A percentile compares a stretch with the other conserved stretches of the same genome.
Conservation (phyloP, 2,113 vertebrate genomes). For the Etia nguti region DNA sequence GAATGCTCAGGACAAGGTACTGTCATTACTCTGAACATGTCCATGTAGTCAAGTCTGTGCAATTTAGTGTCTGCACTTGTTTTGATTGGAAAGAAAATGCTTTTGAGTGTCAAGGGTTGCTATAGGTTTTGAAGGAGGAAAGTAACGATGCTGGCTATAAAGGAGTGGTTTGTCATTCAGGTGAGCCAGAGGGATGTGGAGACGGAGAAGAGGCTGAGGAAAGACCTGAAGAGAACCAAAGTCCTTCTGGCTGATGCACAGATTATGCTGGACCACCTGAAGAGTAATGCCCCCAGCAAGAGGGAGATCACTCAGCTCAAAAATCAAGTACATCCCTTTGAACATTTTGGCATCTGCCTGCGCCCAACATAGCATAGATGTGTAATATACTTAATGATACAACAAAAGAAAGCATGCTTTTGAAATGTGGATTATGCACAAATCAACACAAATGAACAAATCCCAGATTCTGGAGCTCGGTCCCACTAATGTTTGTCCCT, state of each 20-base stretch:
- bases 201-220: constrained; percentile 87
- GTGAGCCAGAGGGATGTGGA: constrained; percentile 89
- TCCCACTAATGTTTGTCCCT: not conserved
- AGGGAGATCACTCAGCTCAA: constrained; percentile 93
- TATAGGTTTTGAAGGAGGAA: not conserved
- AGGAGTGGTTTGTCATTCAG: constrained; percentile 61
- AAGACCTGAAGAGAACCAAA: constrained; percentile 96
- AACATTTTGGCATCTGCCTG: not conserved
- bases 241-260: constrained; percentile 92
- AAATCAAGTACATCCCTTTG: constrained; percentile 81
- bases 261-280: constrained; percentile 96
- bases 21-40: constrained; percentile 4
- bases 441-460: not conserved
- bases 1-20: constrained; percentile 87
- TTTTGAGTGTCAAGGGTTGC: constrained; percentile 1
- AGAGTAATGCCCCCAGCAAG: constrained; percentile 93
- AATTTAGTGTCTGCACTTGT: constrained; percentile 13
- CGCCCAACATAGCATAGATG: not conserved
- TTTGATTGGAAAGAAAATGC: constrained; percentile 43
- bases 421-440: not conserved
- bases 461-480: not conserved
- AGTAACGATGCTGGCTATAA: not conserved
- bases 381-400: not conserved
- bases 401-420: not conserved
- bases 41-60: not conserved